Base-by-base conservation (phyloP, 2,888 invertebrate genomes). In the Hirudinaria manillensis region DNA sequence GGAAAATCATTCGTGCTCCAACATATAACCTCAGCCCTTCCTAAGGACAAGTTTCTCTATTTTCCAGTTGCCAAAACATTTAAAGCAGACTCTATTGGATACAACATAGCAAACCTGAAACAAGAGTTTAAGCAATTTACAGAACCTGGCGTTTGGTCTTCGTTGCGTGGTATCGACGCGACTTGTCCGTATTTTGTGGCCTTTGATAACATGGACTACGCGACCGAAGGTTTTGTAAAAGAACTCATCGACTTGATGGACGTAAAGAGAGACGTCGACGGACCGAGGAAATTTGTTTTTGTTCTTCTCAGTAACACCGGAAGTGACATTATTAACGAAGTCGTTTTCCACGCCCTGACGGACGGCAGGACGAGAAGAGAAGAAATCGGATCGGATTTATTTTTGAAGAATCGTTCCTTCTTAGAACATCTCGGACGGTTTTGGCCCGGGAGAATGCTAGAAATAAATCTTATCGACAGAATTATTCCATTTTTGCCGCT, bases 401-500 rank as follows among this genome's bases (percentile, higher is more conserved):
- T 68, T 36, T 29, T 34, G 36, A 32, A 68, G 13, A 36, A 68
- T 19, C 68, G 3, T 2, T 24, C 29, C 13, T 29, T 68, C 68
- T 6, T 29, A 13, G 32, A 68, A n/a, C 2, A 10, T 10, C n/a
- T 34, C n/a, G 36, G 21, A 34, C n/a, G 16, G 0, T 68, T 34
- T 24, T 68, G 68, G 68, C 32, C 36, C 10, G 13, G 32, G 7
- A 32, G 16, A 13, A 3, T 36, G n/a, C 32, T 34, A 7, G n/a
- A 68, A 34, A 36, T 29, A n/a, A 34, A 68, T 34, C 16, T 36
- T 6, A 32, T 34, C 10, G 10, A 68, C 68, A n/a, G n/a, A n/a
- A 34, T 68, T 21, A 13, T 68, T 32, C 68, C 68, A 16, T 68
- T 68, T 68, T 34, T 68, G n/a, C 68, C 68, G 16, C 16, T 68